These are phyloP conservation scores for Macrotis lagotis DNA, from an alignment of 2,113 vertebrate species.

Conservation along the genomic window DNA sequence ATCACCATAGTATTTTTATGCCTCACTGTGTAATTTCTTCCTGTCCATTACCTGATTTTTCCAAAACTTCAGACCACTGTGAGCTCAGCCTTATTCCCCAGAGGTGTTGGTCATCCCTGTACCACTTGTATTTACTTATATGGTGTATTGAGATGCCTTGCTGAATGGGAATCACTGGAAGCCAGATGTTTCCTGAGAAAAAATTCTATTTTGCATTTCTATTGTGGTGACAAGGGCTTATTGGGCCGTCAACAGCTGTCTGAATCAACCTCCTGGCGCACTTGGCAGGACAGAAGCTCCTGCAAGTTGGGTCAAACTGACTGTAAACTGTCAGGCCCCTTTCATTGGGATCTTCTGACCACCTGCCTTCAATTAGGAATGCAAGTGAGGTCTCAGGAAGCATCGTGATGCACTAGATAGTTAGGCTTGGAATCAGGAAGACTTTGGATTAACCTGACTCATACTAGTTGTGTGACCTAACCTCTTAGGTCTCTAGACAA, in stretches of 20 bases:
- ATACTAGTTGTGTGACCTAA: background rate
- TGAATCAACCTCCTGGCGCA: background rate
- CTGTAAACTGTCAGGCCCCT: background rate
- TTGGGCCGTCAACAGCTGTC: background rate
- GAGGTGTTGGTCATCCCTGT: background rate
- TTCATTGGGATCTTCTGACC: background rate
- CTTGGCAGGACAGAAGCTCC: background rate
- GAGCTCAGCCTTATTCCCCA: background rate
- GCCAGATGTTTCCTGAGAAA: background rate
- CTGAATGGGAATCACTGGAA: background rate
- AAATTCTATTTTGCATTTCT: conserved; percentile 20
- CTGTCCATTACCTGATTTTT: background rate
- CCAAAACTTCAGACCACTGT: background rate
- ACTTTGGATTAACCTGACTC: background rate
- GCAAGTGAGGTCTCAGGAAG: background rate
- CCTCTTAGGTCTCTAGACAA: background rate
- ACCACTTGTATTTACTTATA: background rate
- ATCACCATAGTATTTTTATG: background rate
- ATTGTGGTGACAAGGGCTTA: background rate
- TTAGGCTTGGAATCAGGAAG: background rate
- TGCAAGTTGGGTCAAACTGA: background rate
- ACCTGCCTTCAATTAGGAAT: background rate
- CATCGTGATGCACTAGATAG: background rate
- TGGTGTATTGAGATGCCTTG: background rate
- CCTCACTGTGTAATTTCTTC: background rate